phyloP scores from a whole-genome alignment of 1,140 invertebrate genomes.

The Formica exsecta region DNA sequence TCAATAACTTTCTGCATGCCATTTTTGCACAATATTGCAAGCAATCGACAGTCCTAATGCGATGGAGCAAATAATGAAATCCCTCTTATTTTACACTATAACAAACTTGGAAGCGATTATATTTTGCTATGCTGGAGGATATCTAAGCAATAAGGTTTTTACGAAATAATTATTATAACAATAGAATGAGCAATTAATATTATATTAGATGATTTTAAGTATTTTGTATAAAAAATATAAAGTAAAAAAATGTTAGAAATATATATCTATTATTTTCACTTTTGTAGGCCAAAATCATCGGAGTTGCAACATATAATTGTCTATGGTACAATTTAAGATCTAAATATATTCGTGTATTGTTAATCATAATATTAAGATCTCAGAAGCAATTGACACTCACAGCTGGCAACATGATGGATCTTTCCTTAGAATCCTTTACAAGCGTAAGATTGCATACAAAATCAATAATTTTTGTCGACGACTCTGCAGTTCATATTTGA shows the following conservation, averaged over 20 bases:
- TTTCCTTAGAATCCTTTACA: slow-evolving; percentile 64
- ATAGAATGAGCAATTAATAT: no score
- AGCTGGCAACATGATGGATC: slow-evolving; percentile 54
- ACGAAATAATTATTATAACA: no score
- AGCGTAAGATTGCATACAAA: slow-evolving; percentile 50
- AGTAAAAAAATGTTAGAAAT: no score
- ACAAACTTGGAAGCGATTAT: slow-evolving; percentile 62
- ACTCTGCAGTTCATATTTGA: no score
- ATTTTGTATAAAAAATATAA: no score
- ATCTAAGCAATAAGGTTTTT: slow-evolving; percentile 34
- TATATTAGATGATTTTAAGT: no score
- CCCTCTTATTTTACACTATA: slow-evolving; percentile 30
- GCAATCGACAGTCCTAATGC: slow-evolving; percentile 7
- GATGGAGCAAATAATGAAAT: not conserved
- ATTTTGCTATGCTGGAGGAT: slow-evolving; percentile 66
- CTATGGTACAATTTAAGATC: no score
- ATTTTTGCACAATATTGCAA: slow-evolving; percentile 7
- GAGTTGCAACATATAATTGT: no score
- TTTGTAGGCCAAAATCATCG: no score
- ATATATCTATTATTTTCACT: no score
- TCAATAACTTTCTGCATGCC: not conserved
- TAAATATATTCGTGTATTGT: slow-evolving; percentile 30
- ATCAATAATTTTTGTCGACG: not conserved
- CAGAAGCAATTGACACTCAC: slow-evolving; percentile 57
- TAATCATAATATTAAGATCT: slow-evolving; percentile 49